Percentiles rank a stretch among this genome's conserved stretches.
Evolutionary conservation across 2,797 vertebrate genomes (phyloP).

Genomic region (Cyprinella venusta): DNA sequence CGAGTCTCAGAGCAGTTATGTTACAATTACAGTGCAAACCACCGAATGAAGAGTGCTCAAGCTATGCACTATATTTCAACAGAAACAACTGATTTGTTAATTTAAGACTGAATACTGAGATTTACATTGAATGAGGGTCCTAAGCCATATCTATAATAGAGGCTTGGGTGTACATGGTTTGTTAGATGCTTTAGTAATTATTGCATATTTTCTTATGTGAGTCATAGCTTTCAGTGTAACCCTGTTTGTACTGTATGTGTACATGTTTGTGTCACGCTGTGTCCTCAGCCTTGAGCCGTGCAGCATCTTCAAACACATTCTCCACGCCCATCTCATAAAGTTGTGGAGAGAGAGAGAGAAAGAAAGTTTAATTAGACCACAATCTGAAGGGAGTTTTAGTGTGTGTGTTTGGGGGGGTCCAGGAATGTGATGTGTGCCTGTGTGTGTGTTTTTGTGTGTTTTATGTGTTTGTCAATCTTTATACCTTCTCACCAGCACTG

Average conservation of each 20-base stretch:
- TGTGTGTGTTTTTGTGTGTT: constrained; percentile 31
- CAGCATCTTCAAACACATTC: constrained; percentile 40
- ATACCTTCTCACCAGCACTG: constrained; percentile 52
- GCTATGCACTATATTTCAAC: background rate
- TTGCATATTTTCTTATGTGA: background rate
- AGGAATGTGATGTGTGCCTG: constrained; percentile 21
- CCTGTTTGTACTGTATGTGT: constrained; percentile 9
- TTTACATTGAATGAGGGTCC: background rate
- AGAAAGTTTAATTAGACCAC: constrained; percentile 40
- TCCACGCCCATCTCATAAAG: constrained; percentile 4
- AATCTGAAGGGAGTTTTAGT: constrained; percentile 33
- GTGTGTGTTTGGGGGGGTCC: constrained; percentile 17
- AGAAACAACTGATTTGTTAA: background rate
- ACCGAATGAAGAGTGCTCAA: background rate
- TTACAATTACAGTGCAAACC: background rate
- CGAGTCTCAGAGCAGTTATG: no score
- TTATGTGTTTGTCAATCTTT: constrained; percentile 54
- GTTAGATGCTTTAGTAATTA: background rate
- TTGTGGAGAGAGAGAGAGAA: background rate
- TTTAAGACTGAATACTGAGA: background rate
- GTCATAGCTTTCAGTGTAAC: background rate
- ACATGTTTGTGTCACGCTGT: background rate
- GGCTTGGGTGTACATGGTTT: background rate
- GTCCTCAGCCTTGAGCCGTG: constrained; percentile 32
- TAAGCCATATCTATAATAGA: background rate